Conservation (phyloP, 1,140 invertebrate species). For the Conus betulinus region DNA sequence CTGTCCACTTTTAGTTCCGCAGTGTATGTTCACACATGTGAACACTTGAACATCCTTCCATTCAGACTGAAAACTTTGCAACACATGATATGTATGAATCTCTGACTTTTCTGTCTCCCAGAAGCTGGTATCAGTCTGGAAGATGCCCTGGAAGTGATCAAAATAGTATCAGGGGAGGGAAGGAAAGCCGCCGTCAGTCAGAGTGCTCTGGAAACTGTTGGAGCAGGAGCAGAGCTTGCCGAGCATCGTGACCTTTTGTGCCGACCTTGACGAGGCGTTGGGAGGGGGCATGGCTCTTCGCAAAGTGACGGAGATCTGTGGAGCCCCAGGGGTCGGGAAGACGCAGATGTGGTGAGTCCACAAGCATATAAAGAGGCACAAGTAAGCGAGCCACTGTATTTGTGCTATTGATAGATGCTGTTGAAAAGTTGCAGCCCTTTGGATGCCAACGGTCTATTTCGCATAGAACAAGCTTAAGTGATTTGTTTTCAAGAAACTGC, state of each 20-base stretch:
- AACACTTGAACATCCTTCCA: background rate
- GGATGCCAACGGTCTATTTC: no score
- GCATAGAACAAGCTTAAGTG: no score
- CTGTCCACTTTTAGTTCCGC: no score
- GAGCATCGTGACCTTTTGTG: slow-evolving; percentile 81
- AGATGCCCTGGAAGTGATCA: slow-evolving; percentile 65
- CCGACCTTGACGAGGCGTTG: slow-evolving; percentile 81
- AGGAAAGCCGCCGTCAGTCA: background rate
- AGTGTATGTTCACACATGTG: background rate
- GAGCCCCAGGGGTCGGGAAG: slow-evolving; percentile 86
- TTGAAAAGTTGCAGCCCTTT: no score
- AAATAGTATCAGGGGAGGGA: slow-evolving; percentile 57
- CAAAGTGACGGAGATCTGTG: slow-evolving; percentile 85
- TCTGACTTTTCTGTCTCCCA: slow-evolving; percentile 34
- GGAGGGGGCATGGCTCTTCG: slow-evolving; percentile 82
- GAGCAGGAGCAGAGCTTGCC: slow-evolving; percentile 58
- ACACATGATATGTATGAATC: no score
- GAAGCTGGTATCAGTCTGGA: slow-evolving; percentile 59
- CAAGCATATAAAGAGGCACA: background rate
- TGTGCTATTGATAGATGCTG: no score
- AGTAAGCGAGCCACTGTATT: no score
- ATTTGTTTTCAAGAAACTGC: no score
- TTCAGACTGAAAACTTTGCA: no score
- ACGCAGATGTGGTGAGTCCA: slow-evolving; percentile 85
- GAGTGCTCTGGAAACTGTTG: slow-evolving; percentile 65